Evolutionary conservation across 2,113 vertebrate genomes (phyloP), one percentile per base, ranked within the genome.

Genomic region (Poeciliopsis turrubarensis): DNA sequence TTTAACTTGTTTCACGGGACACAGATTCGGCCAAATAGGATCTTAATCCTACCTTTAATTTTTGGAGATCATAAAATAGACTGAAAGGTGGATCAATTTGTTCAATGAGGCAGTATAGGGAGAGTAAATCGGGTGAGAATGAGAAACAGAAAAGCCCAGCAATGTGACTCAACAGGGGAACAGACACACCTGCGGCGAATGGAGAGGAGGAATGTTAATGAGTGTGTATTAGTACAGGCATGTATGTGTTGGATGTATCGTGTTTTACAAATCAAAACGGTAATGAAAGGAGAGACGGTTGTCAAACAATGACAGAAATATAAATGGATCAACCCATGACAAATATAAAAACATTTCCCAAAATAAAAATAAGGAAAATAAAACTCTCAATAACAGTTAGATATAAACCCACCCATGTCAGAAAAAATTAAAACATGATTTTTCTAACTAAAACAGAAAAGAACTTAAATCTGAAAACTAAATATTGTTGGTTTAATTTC

Each of bases 1-100:
- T 72, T 62, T 57, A 83, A 82, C 60, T 79, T 19, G 31, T 72
- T 70, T 79, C 79, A 78, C 61, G 68, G 77, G 79, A 83, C 64
- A 83, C 75, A 75, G 83, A 79, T 91, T 90, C 75, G 77, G 88
- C 88, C 91, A 83, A 91, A 90, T 87, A 75, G 83, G 60, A 86
- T 82, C 88, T 80, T 84, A 91, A 83, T 74, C 76, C 85, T 82
- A 80, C 69, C 68, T 78, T 91, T 91, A 86, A 89, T 32, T 64
- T 93, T 89, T 89, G 77, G 77, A 90, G 82, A 89, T 93, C 85
- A 88, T 88, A 90, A 90, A 91, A 92, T 89, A 87, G 82, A 92
- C 90, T 91, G 89, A 94, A 92, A 93, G 92, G 94, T 95, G 94
- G 95, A 95, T 95, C 94, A 94, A 94, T 93, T 91, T 84, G 91